phyloP scores from a whole-genome alignment of 2,797 vertebrate species.

The Crocodylus rhombifer region DNA sequence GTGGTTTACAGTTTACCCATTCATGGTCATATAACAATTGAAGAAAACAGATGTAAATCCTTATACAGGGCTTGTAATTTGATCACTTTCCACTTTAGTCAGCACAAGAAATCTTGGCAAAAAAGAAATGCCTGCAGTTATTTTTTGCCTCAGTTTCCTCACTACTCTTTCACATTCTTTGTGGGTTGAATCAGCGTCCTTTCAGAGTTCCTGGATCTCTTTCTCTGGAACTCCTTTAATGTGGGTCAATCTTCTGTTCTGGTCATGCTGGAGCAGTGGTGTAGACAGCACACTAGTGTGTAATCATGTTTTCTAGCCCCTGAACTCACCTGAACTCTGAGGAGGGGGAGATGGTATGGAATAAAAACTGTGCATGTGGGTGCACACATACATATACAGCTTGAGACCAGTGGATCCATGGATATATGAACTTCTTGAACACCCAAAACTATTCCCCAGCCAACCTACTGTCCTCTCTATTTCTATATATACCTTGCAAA shows the following conservation, averaged over 20 bases:
- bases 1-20: not conserved
- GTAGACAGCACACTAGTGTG: not conserved
- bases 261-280: not conserved
- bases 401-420: not conserved
- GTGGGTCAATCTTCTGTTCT: conserved; percentile 1
- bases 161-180: not conserved
- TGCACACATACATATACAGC: not conserved
- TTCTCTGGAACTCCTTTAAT: not conserved
- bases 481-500: not conserved
- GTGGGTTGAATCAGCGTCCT: conserved; percentile 4
- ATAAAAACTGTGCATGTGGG: not conserved
- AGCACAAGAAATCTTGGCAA: not conserved
- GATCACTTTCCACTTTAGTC: not conserved
- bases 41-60: no score
- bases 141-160: not conserved
- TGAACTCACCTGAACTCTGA: not conserved
- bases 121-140: no score
- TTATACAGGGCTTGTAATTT: no score
- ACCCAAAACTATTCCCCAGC: not conserved
- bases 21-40: no score
- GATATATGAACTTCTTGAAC: not conserved
- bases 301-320: not conserved
- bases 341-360: not conserved
- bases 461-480: not conserved
- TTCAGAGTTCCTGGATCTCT: not conserved